Evolutionary conservation across 2,797 vertebrate genomes (phyloP), one percentile per base, ranked within the genome.

Genomic region (Columba guinea): DNA sequence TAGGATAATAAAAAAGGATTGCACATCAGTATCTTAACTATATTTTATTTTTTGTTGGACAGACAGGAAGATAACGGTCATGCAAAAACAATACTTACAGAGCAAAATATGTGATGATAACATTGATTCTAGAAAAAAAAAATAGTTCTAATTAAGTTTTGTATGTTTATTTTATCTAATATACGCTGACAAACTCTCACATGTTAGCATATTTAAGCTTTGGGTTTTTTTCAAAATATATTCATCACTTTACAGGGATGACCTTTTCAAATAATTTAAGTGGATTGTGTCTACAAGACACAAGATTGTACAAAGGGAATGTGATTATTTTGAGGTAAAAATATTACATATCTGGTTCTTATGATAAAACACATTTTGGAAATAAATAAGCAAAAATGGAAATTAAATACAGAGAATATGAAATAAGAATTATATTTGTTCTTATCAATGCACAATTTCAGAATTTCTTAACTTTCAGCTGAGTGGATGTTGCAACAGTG

Each of bases 1-100:
- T 30, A 86, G 7, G 26, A 91, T 82, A 88, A 92, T 65, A 94
- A 94, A 88, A 87, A 79, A 55, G 15, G 55, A 58, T 53, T 63
- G 7, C 4, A 55, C 22, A 84, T 73, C 67, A 89, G 55, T 71
- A 88, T 77, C 58, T 89, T 49, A 75, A 39, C 23, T 32, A 8
- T 28, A 71, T 75, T 94, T 94, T 67, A 77, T 13, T 46, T 87
- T 62, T 81, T 79, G 19, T 79, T 53, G 17, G n/a, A 59, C n/a
- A 89, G 11, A 63, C 6, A 73, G 14, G 35, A 95, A 95, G 84
- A 85, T n/a, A 73, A 85, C 85, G 6, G 10, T 59, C 3, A 51
- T 69, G 16, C 76, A 84, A 86, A 80, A 64, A 18, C 8, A 49
- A 10, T 39, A 37, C 13, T 52, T 74, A 20, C 7, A 37, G 12